phyloP scores from a whole-genome alignment of 2,888 invertebrate genomes.

The Siphlonurus alternatus region DNA sequence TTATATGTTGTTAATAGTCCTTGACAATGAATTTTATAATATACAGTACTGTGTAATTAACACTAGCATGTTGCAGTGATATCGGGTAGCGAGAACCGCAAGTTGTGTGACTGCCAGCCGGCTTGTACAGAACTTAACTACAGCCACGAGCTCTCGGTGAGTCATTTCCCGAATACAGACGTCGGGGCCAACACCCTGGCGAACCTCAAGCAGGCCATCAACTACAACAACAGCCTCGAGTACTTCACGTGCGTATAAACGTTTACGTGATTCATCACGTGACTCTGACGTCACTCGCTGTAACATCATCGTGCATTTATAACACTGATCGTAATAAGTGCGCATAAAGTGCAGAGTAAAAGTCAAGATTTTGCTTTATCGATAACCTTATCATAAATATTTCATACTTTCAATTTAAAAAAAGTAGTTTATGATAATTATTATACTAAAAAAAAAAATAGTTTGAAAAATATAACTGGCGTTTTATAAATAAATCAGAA shows the following conservation, averaged over 20 bases:
- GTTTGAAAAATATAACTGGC: too few species aligned
- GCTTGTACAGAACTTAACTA: slow-evolving; percentile 7
- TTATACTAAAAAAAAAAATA: too few species aligned
- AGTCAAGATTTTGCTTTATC: not conserved
- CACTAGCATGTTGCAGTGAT: slow-evolving; percentile 3
- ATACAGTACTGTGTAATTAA: too few species aligned
- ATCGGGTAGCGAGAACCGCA: slow-evolving; percentile 4
- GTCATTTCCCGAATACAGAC: slow-evolving; percentile 1
- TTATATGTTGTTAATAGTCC: too few species aligned
- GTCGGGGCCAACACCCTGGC: not conserved
- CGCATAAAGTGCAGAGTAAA: not conserved
- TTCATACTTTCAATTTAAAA: too few species aligned
- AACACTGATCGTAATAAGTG: too few species aligned
- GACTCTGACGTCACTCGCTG: too few species aligned
- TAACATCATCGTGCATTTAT: too few species aligned
- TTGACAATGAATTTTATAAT: too few species aligned
- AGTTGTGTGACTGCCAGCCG: slow-evolving; percentile 6
- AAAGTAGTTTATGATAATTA: too few species aligned
- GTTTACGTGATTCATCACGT: too few species aligned
- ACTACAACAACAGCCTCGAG: not conserved
- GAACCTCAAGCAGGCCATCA: not conserved
- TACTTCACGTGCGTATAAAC: not conserved
- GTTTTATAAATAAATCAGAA: too few species aligned
- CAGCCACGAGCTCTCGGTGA: not conserved
- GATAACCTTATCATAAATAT: not conserved